A percentile compares a stretch with the other conserved stretches of the same genome.
phyloP scores from a whole-genome alignment of 2,888 invertebrate species.

The Capitulum mitella region DNA sequence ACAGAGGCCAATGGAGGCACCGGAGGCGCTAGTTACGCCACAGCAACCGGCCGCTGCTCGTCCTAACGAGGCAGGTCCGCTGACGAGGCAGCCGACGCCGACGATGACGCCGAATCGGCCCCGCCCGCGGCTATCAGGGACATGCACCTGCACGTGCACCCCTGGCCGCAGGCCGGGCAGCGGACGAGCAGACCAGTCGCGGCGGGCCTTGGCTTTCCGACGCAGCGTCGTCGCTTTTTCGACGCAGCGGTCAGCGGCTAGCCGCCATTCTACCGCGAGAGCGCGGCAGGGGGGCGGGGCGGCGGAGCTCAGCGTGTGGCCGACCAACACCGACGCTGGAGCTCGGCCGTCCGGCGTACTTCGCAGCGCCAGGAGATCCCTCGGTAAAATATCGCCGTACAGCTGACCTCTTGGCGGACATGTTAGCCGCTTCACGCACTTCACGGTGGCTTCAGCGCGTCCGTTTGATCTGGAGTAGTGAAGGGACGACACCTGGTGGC shows the following conservation, averaged over 20 bases:
- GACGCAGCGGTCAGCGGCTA: not conserved
- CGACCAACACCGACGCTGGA: not conserved
- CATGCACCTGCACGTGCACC: not conserved
- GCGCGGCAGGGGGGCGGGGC: slow-evolving; percentile 20
- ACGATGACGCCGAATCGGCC: not conserved
- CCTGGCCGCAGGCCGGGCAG: not conserved
- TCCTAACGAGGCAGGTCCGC: not conserved
- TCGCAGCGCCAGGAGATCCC: not conserved
- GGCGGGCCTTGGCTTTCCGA: not conserved
- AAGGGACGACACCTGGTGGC: slow-evolving; percentile 2
- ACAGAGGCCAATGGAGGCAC: too few species aligned
- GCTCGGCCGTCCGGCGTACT: not conserved
- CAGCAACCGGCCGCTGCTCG: not conserved
- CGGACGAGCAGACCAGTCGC: not conserved
- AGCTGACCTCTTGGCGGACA: not conserved
- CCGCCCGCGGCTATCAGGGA: not conserved
- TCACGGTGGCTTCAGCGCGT: not conserved
- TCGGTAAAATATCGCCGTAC: not conserved
- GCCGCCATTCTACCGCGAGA: slow-evolving; percentile 8
- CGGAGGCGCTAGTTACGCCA: too few species aligned
- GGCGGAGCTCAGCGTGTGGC: slow-evolving; percentile 20
- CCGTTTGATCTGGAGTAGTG: not conserved
- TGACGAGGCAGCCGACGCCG: not conserved
- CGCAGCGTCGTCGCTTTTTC: not conserved
- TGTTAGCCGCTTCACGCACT: not conserved